Evolutionary conservation across 1,140 invertebrate species (phyloP).

Genomic region (Argopecten irradians): DNA sequence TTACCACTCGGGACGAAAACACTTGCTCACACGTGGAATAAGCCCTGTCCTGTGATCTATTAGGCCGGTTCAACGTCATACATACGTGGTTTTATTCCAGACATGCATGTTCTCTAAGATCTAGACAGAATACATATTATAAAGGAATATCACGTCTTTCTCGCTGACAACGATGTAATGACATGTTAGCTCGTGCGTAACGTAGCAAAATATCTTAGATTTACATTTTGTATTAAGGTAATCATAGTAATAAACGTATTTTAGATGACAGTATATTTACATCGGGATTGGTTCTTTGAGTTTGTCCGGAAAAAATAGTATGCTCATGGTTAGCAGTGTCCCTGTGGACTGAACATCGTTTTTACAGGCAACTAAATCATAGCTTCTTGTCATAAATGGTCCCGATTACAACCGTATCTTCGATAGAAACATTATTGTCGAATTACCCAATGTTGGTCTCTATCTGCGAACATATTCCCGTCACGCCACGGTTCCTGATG

Average conservation of each 20-base stretch:
- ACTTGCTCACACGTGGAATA: not conserved
- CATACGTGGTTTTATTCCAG: not conserved
- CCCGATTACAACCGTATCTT: not conserved
- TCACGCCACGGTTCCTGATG: not conserved
- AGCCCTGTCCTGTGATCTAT: not conserved
- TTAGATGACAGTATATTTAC: not conserved
- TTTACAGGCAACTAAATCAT: not conserved
- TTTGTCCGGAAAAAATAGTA: not conserved
- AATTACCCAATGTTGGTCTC: not conserved
- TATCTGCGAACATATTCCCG: not conserved
- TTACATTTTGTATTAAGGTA: not conserved
- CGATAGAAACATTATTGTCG: not conserved
- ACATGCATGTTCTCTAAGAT: not conserved
- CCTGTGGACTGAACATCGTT: not conserved
- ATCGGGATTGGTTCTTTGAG: not conserved
- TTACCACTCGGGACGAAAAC: not conserved
- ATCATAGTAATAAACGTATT: not conserved
- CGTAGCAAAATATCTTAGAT: not conserved
- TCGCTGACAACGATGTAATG: not conserved
- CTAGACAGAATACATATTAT: too few relatives aligned
- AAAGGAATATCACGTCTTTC: not conserved
- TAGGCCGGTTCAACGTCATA: not conserved
- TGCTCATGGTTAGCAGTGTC: not conserved
- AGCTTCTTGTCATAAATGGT: not conserved
- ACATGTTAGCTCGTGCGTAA: not conserved